A percentile compares a stretch with the other conserved stretches of the same genome.
Conservation (phyloP, 2,888 invertebrate genomes). For the Dascillus cervinus region DNA sequence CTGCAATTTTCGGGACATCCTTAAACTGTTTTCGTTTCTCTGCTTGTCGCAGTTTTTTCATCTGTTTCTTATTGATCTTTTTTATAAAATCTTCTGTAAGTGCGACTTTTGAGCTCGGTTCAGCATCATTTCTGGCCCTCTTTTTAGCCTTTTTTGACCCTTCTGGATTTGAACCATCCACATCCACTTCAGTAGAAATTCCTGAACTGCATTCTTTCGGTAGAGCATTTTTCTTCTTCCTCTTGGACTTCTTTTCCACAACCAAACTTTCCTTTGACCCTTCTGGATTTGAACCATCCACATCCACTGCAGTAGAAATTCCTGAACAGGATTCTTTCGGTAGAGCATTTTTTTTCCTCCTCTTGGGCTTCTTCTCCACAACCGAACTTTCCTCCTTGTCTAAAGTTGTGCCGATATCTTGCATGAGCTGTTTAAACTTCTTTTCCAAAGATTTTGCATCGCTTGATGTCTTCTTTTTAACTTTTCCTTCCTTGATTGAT, state of each 20-base stretch:
- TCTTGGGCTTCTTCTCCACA: neutral
- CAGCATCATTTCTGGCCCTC: too few relatives aligned
- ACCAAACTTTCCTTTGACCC: slow-evolving; percentile 4
- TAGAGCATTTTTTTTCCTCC: slow-evolving; percentile 9
- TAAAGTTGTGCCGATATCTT: neutral
- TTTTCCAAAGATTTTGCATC: too few relatives aligned
- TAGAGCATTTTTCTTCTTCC: slow-evolving; percentile 2
- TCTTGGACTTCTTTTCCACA: slow-evolving; percentile 1
- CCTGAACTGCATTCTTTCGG: too few relatives aligned
- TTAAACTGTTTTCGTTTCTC: slow-evolving; percentile 11
- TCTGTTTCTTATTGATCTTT: slow-evolving; percentile 2
- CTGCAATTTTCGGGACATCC: slow-evolving; percentile 8
- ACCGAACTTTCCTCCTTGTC: too few relatives aligned
- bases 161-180: slow-evolving; percentile 16
- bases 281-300: slow-evolving; percentile 16
- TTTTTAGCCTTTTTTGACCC: slow-evolving; percentile 8
- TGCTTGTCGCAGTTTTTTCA: slow-evolving; percentile 2
- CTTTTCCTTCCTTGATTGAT: too few relatives aligned
- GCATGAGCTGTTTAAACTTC: neutral
- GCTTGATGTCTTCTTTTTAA: too few relatives aligned
- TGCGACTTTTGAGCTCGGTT: too few relatives aligned
- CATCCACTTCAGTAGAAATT: too few relatives aligned
- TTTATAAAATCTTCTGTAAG: too few relatives aligned
- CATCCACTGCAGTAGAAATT: too few relatives aligned
- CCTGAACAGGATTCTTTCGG: too few relatives aligned